Evolutionary conservation across 2,888 invertebrate genomes (phyloP).

Genomic region (Lomographa bimaculata): DNA sequence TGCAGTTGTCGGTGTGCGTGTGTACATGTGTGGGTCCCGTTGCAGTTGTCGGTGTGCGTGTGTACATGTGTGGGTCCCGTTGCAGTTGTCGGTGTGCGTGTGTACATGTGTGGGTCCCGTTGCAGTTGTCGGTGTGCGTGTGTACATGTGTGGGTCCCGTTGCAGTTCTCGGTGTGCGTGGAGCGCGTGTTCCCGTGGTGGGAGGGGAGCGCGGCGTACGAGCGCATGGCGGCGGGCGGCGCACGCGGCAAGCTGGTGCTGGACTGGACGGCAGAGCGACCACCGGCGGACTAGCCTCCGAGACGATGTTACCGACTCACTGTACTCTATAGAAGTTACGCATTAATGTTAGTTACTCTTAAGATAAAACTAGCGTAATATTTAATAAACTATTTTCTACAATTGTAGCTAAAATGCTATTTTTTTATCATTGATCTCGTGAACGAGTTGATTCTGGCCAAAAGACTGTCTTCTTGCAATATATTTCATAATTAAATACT

Average conservation of each 20-base stretch:
- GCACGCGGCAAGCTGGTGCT: conserved; percentile 91
- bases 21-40: no score
- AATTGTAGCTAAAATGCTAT: no score
- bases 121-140: conserved; percentile 37
- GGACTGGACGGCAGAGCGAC: conserved; percentile 36
- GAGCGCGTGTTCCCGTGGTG: conserved; percentile 88
- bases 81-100: conserved; percentile 68
- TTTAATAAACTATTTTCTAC: no score
- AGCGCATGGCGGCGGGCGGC: conserved; percentile 84
- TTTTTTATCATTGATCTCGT: no score
- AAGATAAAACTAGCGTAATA: no score
- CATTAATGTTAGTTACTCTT: no score
- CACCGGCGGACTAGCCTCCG: conserved; percentile 1
- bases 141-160: conserved; percentile 9
- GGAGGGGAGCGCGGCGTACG: conserved; percentile 88
- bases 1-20: conserved; percentile 68
- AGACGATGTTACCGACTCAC: no score
- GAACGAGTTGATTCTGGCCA: no score
- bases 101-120: conserved; percentile 9
- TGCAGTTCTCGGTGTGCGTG: conserved; percentile 68
- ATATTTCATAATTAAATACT: no score
- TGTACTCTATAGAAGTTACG: no score
- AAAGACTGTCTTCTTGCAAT: no score
- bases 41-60: background rate
- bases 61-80: conserved; percentile 9